Base-by-base conservation (phyloP, 1,140 invertebrate species). In the Pristionchus pacificus region DNA sequence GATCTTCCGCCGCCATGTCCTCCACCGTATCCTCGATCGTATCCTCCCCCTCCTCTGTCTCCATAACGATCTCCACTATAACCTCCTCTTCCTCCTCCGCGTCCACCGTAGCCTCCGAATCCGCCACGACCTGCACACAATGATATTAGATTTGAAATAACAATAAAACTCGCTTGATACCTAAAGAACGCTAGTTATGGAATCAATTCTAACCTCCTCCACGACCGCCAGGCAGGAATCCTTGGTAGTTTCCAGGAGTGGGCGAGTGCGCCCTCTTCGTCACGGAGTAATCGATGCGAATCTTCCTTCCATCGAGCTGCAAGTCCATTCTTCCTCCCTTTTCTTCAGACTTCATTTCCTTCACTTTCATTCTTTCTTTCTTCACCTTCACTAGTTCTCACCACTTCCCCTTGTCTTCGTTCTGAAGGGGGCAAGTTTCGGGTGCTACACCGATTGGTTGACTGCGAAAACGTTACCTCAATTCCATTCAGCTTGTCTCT, bases 211-310 rank as follows among this genome's bases (percentile, higher is more conserved):
- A 62, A 60, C 60, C 60, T 27, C 74, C 49, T 27, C 61, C 64
- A 57, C 77, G n/a, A 68, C 79, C 15, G 74, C 77, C 70, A 65
- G 77, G 25, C 68, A 92, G 91, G 86, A 92, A 93, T 58, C 95
- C 95, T 90, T 97, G 93, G 80, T 98, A 98, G 75, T 97, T 91
- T 63, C 95, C 95, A 38, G 95, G 95, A 19, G 95, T 98, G 10
- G 95, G 95, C 1, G 94, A 96, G 84, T 98, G 95, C 27, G 94
- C 92, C 70, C 94, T 87, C 84, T 96, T 90, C n/a, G 95, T 98
- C 61, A 98, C 95, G 0, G 94, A 97, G 87, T 89, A 98, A 85
- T 97, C 95, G 24, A 98, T 93, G 76, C 95, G 87, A 76, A 98
- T 96, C 80, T 90, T 49, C 6, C 38, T 6, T 10, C 38, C 38